A percentile compares a stretch with the other conserved stretches of the same genome.
Conservation (phyloP, 1,140 invertebrate genomes). For the Drosophila ironensis region DNA sequence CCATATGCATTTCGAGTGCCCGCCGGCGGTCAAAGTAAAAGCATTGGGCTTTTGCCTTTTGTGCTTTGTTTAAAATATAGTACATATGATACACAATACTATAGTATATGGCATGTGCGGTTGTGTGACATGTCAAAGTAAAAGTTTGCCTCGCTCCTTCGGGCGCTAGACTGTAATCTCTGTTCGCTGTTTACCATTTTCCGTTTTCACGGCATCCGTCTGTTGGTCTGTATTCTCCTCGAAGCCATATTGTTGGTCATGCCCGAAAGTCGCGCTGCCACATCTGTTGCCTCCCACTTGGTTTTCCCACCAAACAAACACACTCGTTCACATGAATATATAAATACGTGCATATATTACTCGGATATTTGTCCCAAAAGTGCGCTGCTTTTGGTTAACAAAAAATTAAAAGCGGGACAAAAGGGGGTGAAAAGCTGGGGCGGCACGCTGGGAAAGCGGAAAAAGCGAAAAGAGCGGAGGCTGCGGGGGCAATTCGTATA, state of each 20-base stretch:
- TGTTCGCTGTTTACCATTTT: constrained; percentile 67
- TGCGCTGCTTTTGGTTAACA: constrained; percentile 46
- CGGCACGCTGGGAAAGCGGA: no score
- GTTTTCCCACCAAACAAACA: neutral
- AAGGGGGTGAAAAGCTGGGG: neutral
- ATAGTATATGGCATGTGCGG: neutral
- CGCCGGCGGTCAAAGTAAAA: constrained; percentile 71
- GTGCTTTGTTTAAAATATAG: constrained; percentile 43
- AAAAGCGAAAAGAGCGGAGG: neutral
- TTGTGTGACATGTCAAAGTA: constrained; percentile 70
- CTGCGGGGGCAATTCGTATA: constrained; percentile 25
- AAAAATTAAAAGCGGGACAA: constrained; percentile 44
- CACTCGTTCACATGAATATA: constrained; percentile 25
- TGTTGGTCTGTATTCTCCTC: no score
- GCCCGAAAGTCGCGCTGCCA: constrained; percentile 19
- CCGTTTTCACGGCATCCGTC: constrained; percentile 56
- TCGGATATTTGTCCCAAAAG: constrained; percentile 67
- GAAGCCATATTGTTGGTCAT: constrained; percentile 13
- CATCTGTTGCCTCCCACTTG: neutral
- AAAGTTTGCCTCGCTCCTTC: constrained; percentile 69
- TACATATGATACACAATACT: no score
- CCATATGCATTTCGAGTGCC: constrained; percentile 69
- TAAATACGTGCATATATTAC: constrained; percentile 47
- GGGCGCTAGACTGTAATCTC: constrained; percentile 69
- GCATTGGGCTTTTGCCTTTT: constrained; percentile 44